Conservation (phyloP, 2,113 vertebrate species). For the Ceyx melanurus region DNA sequence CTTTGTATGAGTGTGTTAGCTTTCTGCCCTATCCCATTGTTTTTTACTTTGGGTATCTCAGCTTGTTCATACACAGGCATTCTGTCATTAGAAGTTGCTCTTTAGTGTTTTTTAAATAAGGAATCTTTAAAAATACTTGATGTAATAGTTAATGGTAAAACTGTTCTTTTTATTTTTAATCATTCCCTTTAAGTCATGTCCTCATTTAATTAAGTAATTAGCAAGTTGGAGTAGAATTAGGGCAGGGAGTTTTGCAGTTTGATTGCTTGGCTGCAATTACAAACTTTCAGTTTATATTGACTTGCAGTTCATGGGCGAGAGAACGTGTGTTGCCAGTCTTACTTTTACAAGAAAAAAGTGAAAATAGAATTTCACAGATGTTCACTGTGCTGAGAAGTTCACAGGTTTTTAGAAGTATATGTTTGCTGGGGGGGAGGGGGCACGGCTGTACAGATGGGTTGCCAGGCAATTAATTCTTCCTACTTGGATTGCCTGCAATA, state of each 20-base stretch:
- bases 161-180: neutral
- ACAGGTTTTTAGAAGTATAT: constrained; percentile 5
- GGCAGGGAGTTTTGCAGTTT: neutral
- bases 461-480: constrained; percentile 63
- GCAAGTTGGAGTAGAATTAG: neutral
- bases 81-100: neutral
- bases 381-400: constrained; percentile 12
- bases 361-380: constrained; percentile 15
- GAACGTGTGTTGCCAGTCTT: neutral
- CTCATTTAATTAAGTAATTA: neutral
- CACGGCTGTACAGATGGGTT: constrained; percentile 50
- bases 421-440: constrained; percentile 28
- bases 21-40: neutral
- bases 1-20: neutral
- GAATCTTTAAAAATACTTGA: neutral
- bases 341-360: neutral
- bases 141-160: neutral
- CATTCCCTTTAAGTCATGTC: neutral
- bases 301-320: neutral
- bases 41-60: neutral
- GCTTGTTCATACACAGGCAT: neutral
- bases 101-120: neutral
- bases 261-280: neutral
- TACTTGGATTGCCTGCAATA: constrained; percentile 43
- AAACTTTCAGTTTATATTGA: neutral